phyloP scores from a whole-genome alignment of 2,888 invertebrate species.

The Willowsia nigromaculata region DNA sequence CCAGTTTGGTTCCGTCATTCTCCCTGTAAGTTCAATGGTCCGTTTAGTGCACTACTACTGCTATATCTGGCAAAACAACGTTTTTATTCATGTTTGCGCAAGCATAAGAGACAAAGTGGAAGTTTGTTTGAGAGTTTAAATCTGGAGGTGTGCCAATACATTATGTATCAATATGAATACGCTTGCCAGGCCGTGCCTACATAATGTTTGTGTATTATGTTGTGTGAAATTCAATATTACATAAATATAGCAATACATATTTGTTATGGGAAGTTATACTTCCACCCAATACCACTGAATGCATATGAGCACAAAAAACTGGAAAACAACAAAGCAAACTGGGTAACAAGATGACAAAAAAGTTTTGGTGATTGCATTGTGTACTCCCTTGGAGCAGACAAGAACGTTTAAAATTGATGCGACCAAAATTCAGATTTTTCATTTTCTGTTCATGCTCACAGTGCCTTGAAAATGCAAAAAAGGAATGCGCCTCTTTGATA shows the following conservation, averaged over 20 bases:
- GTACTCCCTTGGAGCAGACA: too few relatives aligned
- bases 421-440: background rate
- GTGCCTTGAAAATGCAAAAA: background rate
- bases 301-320: background rate
- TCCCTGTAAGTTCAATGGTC: slow-evolving; percentile 4
- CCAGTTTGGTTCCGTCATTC: slow-evolving; percentile 7
- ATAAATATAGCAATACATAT: background rate
- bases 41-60: background rate
- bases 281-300: too few relatives aligned
- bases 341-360: background rate
- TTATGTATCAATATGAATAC: slow-evolving; percentile 23
- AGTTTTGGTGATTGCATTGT: background rate
- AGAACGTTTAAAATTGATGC: background rate
- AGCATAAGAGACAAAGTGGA: slow-evolving; percentile 30
- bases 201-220: background rate
- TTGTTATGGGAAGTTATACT: background rate
- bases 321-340: background rate
- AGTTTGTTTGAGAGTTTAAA: slow-evolving; percentile 30
- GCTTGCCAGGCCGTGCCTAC: background rate
- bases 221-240: background rate
- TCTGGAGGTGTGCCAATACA: slow-evolving; percentile 26
- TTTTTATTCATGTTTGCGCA: slow-evolving; percentile 9
- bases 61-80: background rate
- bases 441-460: background rate
- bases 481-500: background rate